Evolutionary conservation across 2,888 invertebrate genomes (phyloP).

Genomic region (Arrhopalites spinosus): DNA sequence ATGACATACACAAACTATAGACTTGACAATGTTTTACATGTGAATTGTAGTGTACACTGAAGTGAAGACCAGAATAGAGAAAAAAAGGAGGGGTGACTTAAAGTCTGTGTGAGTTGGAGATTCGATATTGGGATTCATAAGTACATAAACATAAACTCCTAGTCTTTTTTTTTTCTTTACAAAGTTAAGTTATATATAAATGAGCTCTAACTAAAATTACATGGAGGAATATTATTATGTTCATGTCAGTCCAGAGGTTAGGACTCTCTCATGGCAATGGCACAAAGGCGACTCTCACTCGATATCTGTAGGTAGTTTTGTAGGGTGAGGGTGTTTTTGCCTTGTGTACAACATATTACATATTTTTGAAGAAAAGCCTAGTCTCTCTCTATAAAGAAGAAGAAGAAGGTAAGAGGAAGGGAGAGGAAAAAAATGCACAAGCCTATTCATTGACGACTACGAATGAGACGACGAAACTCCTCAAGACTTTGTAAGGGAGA

Average conservation of each 20-base stretch:
- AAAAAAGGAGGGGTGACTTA: slow-evolving; percentile 22
- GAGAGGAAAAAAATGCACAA: slow-evolving; percentile 1
- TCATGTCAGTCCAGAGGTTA: background rate
- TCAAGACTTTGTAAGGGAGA: background rate
- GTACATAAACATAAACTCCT: background rate
- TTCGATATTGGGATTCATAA: slow-evolving; percentile 9
- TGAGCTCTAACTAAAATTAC: no score
- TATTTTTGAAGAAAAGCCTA: background rate
- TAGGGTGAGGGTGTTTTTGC: slow-evolving; percentile 20
- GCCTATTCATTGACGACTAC: slow-evolving; percentile 30
- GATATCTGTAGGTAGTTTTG: background rate
- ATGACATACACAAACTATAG: no score
- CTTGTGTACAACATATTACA: background rate
- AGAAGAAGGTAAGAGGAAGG: background rate
- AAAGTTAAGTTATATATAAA: no score
- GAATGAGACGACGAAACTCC: background rate
- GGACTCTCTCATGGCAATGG: background rate
- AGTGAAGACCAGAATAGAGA: no score
- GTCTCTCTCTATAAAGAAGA: background rate
- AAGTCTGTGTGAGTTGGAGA: slow-evolving; percentile 14
- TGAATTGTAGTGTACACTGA: no score
- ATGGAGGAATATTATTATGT: no score
- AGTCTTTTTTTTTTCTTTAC: no score
- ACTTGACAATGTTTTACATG: no score
- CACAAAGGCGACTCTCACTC: background rate